Percentiles rank a stretch among this genome's conserved stretches.
These are phyloP conservation scores for Scaptomyza polygonia DNA, from an alignment of 2,888 invertebrate genomes.

Conservation along the genomic window DNA sequence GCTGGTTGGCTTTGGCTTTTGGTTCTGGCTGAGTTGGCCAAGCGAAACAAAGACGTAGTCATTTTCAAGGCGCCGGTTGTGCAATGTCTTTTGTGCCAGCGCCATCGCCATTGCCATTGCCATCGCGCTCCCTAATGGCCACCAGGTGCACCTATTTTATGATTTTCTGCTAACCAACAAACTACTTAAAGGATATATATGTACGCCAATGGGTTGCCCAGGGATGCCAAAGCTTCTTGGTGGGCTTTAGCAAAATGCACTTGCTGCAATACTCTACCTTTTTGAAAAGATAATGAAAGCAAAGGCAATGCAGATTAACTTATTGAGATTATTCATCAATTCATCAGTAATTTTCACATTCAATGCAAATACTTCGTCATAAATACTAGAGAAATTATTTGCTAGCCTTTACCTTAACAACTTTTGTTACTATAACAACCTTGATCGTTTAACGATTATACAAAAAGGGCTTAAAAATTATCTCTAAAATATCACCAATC, in stretches of 20 bases:
- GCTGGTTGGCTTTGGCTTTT: slow-evolving; percentile 10
- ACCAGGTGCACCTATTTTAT: slow-evolving; percentile 77
- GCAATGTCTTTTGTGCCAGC: slow-evolving; percentile 38
- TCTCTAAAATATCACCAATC: too few relatives aligned
- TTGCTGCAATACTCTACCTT: slow-evolving; percentile 18
- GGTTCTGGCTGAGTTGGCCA: slow-evolving; percentile 38
- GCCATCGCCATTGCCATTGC: slow-evolving; percentile 44
- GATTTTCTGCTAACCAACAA: slow-evolving; percentile 73
- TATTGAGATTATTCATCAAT: too few relatives aligned
- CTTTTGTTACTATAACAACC: too few relatives aligned
- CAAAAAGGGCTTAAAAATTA: too few relatives aligned
- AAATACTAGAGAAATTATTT: background rate
- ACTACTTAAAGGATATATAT: slow-evolving; percentile 72
- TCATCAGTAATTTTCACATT: too few relatives aligned
- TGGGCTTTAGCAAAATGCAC: slow-evolving; percentile 53
- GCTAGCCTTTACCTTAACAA: too few relatives aligned
- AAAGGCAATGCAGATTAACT: background rate
- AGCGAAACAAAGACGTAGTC: slow-evolving; percentile 67
- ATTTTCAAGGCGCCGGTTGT: slow-evolving; percentile 50
- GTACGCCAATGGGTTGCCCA: slow-evolving; percentile 35
- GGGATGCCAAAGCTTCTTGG: slow-evolving; percentile 37
- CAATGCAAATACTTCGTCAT: too few relatives aligned
- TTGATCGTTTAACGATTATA: too few relatives aligned
- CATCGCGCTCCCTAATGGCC: slow-evolving; percentile 69
- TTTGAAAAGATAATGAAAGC: background rate